Evolutionary conservation across 23 tunicate genomes (phyloP), one percentile per base, ranked within the genome.

Genomic region (Ciona savignyi): DNA sequence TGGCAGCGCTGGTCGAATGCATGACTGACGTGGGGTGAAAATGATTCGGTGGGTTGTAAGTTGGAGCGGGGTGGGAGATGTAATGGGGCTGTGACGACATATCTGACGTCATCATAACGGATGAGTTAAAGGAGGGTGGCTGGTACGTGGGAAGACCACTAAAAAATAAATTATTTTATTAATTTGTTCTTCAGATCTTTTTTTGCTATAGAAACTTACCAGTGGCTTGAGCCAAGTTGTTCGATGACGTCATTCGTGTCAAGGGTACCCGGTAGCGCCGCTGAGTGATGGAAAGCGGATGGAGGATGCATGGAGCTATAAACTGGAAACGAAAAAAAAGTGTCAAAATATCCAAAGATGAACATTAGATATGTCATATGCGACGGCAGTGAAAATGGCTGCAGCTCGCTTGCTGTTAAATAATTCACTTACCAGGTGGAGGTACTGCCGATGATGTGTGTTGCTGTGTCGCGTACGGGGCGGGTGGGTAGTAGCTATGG

Each of bases 231-330:
- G 30, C 88, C 83, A 60, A 91, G 80, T 34, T 77, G 97, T 48
- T 91, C 97, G 61, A 80, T 84, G 71, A 84, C 81, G 80, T 91
- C 97, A 63, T 72, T 88, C 28, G 66, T 64, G 2, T 91, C 97
- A 23, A 91, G 83, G 60, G 89, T 51, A 30, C 75, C 65, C 61
- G 81, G 89, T 35, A 81, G 75, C 32, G 86, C 74, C 2, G 83
- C 70, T 0, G 91, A 63, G 83, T 91, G 97, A 35, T 75, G 97
- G 60, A 91, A 78, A 9, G 93, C 86, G 15, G 91, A 48, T 26
- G 91, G 97, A 6, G 91, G 97, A 26, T 89, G 97, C 97, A 91
- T 91, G 3, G 92, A 66, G 34, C 88, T 82, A 82, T 91, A 91
- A 3, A 85, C 91, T 84, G 72, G 34, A 60, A 9, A 63, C 28